Conservation (phyloP, 1,140 invertebrate genomes). For the Lethrus apterus region DNA sequence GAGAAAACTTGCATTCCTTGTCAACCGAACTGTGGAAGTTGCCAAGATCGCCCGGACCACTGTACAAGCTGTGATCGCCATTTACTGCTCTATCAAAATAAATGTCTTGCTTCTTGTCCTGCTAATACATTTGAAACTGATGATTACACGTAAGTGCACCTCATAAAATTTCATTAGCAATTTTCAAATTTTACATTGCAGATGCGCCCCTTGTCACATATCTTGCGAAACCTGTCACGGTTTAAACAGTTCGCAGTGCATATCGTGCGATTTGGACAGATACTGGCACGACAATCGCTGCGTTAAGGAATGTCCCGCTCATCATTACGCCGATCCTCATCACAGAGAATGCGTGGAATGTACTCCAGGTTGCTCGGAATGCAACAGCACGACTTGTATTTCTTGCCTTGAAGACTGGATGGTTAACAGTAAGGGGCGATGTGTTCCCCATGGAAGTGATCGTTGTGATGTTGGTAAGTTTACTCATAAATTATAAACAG, state of each 20-base stretch:
- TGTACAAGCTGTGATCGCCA: slow-evolving; percentile 80
- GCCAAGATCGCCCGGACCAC: slow-evolving; percentile 68
- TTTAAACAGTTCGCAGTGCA: slow-evolving; percentile 66
- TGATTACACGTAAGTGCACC: slow-evolving; percentile 57
- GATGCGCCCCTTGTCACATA: slow-evolving; percentile 67
- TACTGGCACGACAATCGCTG: slow-evolving; percentile 60
- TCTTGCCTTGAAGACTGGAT: slow-evolving; percentile 64
- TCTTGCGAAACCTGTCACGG: slow-evolving; percentile 78
- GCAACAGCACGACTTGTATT: slow-evolving; percentile 58
- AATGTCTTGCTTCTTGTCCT: slow-evolving; percentile 75
- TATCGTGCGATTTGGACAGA: slow-evolving; percentile 62
- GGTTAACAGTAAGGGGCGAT: slow-evolving; percentile 62
- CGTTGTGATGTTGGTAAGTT: slow-evolving; percentile 54
- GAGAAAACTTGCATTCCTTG: slow-evolving; percentile 72
- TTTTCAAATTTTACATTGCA: slow-evolving; percentile 36
- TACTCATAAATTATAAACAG: slow-evolving; percentile 14
- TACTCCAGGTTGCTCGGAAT: slow-evolving; percentile 63
- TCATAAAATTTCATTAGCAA: not conserved
- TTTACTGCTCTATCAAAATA: slow-evolving; percentile 68
- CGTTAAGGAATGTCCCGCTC: slow-evolving; percentile 58
- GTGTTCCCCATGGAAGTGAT: slow-evolving; percentile 56
- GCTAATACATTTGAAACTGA: slow-evolving; percentile 72
- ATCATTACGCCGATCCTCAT: slow-evolving; percentile 66
- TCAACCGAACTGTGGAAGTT: slow-evolving; percentile 71
- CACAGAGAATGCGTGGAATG: slow-evolving; percentile 65